Percentiles rank a stretch among this genome's conserved stretches.
Evolutionary conservation across 2,797 vertebrate genomes (phyloP).

Genomic region (Sebastolobus alascanus): DNA sequence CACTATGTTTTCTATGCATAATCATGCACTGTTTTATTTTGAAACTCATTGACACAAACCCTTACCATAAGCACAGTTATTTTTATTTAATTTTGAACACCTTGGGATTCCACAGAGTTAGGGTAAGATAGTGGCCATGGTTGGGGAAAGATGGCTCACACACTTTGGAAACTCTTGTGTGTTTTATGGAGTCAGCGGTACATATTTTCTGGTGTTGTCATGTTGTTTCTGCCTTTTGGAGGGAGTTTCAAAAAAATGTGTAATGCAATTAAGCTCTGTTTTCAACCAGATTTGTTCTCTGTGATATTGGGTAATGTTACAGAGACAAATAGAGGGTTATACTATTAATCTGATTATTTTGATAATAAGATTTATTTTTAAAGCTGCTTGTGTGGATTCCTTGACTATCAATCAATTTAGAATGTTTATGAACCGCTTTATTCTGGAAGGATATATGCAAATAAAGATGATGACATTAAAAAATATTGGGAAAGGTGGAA

Average conservation of each 20-base stretch:
- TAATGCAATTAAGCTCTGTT: no score
- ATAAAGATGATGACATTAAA: not conserved
- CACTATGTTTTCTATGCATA: not conserved
- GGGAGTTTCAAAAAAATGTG: no score
- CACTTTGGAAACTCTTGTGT: not conserved
- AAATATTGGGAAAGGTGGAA: not conserved
- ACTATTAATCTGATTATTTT: no score
- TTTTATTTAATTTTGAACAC: not conserved
- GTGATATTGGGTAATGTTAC: no score
- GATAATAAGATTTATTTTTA: not conserved
- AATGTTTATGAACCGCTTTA: not conserved
- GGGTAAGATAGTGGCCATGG: not conserved
- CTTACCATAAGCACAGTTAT: not conserved
- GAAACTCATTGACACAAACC: not conserved
- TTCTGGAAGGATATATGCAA: not conserved
- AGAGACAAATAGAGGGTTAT: no score
- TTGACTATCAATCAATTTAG: not conserved
- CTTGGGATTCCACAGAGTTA: not conserved
- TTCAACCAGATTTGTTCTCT: no score
- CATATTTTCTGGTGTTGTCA: not conserved
- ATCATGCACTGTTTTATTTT: not conserved
- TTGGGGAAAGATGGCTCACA: not conserved
- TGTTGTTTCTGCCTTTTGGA: not conserved
- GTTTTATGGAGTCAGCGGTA: no score
- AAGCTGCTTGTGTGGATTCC: not conserved